These are phyloP conservation scores for Leptoclinus maculatus DNA, from an alignment of 2,797 vertebrate species.

Conservation along the genomic window DNA sequence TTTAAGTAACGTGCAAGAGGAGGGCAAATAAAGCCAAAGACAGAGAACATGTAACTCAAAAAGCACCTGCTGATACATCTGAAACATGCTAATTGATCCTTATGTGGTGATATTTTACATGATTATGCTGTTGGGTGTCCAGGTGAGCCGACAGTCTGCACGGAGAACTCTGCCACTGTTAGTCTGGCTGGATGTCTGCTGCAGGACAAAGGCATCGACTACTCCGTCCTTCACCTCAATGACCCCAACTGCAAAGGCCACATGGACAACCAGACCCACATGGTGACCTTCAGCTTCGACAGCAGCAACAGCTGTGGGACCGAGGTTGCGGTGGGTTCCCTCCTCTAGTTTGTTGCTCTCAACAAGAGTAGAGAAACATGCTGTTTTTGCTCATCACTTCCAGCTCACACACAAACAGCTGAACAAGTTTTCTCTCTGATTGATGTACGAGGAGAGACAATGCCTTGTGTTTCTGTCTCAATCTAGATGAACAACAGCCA, in stretches of 20 bases:
- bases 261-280: neutral
- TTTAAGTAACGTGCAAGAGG: too few relatives aligned
- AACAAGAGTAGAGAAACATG: neutral
- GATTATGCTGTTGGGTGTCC: neutral
- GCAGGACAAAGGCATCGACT: neutral
- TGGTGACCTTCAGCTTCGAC: neutral
- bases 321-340: neutral
- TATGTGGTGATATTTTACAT: neutral
- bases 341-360: neutral
- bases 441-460: too few relatives aligned
- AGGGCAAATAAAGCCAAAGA: too few relatives aligned
- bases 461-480: neutral
- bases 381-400: too few relatives aligned
- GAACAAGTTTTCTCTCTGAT: too few relatives aligned
- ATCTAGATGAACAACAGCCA: neutral
- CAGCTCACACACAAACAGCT: too few relatives aligned
- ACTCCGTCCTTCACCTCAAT: neutral
- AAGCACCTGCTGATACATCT: too few relatives aligned
- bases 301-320: neutral
- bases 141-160: conserved; percentile 9
- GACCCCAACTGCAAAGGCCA: neutral
- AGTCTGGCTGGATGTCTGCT: neutral
- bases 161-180: neutral
- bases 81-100: neutral
- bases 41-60: too few relatives aligned